phyloP scores from a whole-genome alignment of 2,888 invertebrate genomes.

The Sympetrum striolatum region DNA sequence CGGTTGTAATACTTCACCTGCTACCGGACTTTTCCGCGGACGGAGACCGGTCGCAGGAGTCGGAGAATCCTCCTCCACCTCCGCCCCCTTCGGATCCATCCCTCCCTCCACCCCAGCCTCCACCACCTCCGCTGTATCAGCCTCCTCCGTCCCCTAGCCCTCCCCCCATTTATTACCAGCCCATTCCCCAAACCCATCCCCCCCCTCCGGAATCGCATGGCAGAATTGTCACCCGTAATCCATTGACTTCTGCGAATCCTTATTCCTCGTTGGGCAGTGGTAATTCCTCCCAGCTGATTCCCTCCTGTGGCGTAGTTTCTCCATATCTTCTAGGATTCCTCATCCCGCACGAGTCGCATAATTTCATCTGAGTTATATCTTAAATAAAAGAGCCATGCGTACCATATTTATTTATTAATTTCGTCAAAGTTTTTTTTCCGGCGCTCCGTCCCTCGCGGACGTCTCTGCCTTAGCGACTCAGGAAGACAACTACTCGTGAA shows the following conservation, averaged over 20 bases:
- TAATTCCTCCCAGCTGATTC: neutral
- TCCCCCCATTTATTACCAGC: constrained; percentile 16
- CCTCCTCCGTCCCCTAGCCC: constrained; percentile 11
- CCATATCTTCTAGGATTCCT: constrained; percentile 16
- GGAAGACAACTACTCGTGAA: neutral
- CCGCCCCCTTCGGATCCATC: neutral
- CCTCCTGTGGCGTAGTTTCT: neutral
- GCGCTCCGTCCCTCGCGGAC: too few species aligned
- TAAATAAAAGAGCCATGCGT: neutral
- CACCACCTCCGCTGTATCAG: neutral
- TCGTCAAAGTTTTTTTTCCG: neutral
- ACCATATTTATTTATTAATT: too few species aligned
- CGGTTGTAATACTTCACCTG: neutral
- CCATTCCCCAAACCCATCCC: neutral
- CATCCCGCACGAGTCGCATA: neutral
- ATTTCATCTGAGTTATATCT: neutral
- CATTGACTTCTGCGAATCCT: neutral
- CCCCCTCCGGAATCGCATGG: neutral
- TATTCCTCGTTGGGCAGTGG: neutral
- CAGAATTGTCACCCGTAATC: neutral
- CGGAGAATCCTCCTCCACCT: neutral
- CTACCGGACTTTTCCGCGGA: neutral
- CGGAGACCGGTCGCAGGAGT: neutral
- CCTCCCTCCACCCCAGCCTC: neutral
- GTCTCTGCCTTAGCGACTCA: neutral